Evolutionary conservation across 2,888 invertebrate species (phyloP), one percentile per base, ranked within the genome.

Genomic region (Ophioninae sp.): DNA sequence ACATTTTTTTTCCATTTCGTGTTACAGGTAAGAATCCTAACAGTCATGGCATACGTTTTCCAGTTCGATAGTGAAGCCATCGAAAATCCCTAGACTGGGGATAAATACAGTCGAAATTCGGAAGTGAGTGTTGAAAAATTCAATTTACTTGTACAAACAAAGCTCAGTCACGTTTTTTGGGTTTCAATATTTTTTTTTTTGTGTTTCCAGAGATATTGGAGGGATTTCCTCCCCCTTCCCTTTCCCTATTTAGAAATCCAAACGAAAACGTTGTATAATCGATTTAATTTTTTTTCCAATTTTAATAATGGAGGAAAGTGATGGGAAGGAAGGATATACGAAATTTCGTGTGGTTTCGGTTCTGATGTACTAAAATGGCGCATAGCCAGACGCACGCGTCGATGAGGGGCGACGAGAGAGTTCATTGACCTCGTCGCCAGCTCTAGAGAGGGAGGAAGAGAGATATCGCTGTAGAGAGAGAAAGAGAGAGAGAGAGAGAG

Each of bases 21-120:
- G 86, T 86, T 85, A 44, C 78, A 86, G 85, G 86, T 86, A 86
- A 86, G 85, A 41, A 37, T 64, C 23, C 41, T 3, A 62, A 69
- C 73, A 72, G 1, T 50, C 30, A 75, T 57, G 30, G 41, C 44
- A 21, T 72, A 30, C n/a, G 37, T 75, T 20, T 57, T 82, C 70
- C 56, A 8, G 17, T n/a, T n/a, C 21, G 13, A 50, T 70, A 61
- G 64, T 69, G 8, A 23, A 2, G n/a, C 39, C 62, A 30, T 37
- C 8, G 21, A 59, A 20, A 17, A 44, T 75, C 41, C 17, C 37
- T 73, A 50, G 67, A 44, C 62, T 57, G 50, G 39, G 57, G 78
- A 78, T 82, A 30, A 82, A 78, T 78, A 50, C 17, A 13, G 50
- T 50, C 17, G 17, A 50, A 50, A 13, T 50, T 50, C 3, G 6